Percentiles rank a stretch among this genome's conserved stretches.
phyloP scores from a whole-genome alignment of 2,113 vertebrate species.

The Stegostoma tigrinum region DNA sequence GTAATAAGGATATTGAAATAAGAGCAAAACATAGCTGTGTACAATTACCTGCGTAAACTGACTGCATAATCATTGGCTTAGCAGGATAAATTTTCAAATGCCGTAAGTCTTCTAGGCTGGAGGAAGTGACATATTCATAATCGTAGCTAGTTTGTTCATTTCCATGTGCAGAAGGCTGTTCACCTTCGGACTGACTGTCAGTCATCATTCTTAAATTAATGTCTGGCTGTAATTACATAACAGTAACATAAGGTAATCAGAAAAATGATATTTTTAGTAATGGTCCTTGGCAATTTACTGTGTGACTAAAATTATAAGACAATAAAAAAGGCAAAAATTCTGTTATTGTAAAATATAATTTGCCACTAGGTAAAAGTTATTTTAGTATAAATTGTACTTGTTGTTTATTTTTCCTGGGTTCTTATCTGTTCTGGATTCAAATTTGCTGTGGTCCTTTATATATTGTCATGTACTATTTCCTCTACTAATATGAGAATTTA shows the following conservation, averaged over 20 bases:
- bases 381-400: neutral
- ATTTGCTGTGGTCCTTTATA: neutral
- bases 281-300: neutral
- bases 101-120: neutral
- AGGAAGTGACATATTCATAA: constrained; percentile 16
- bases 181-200: neutral
- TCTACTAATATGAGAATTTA: neutral
- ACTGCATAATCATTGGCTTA: neutral
- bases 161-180: neutral
- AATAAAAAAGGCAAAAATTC: neutral
- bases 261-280: neutral
- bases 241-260: neutral
- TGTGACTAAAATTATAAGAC: neutral
- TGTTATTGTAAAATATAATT: neutral
- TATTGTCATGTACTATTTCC: neutral
- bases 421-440: neutral
- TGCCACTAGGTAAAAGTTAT: neutral
- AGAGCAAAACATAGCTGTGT: neutral
- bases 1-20: neutral
- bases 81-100: constrained; percentile 14
- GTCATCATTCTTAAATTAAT: neutral
- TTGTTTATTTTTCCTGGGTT: neutral
- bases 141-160: neutral
- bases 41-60: constrained; percentile 31
- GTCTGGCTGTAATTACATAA: neutral